These are phyloP conservation scores for Gasterosteus nipponicus DNA, from an alignment of 2,113 vertebrate species.

Conservation along the genomic window DNA sequence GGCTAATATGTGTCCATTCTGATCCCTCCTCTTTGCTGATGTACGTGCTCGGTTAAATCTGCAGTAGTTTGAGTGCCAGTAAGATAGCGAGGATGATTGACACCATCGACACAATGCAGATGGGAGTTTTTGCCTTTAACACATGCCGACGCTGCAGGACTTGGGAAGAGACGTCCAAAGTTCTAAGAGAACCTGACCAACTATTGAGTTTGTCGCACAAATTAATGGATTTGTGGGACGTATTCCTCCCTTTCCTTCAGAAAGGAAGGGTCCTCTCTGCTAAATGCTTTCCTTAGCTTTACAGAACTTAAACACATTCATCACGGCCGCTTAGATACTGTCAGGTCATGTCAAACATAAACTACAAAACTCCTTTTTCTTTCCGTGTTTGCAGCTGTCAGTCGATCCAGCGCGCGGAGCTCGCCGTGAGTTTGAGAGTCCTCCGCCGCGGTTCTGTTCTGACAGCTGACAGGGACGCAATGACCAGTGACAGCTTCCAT, in stretches of 20 bases:
- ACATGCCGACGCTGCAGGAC: no score
- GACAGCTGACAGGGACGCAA: conserved; percentile 32
- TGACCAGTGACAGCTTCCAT: conserved; percentile 36
- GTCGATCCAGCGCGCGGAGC: conserved; percentile 5
- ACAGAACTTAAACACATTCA: neutral
- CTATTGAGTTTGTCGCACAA: neutral
- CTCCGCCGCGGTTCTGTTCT: conserved; percentile 15
- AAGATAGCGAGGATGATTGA: neutral
- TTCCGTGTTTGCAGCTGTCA: conserved; percentile 18
- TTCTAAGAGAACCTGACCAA: neutral
- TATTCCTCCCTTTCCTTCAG: neutral
- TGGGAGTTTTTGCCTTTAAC: no score
- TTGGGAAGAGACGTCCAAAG: no score
- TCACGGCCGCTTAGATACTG: neutral
- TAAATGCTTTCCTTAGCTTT: neutral
- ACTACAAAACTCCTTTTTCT: neutral
- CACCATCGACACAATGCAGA: neutral
- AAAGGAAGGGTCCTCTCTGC: neutral
- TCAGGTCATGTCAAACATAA: neutral
- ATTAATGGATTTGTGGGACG: neutral
- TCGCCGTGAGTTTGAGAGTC: conserved; percentile 22
- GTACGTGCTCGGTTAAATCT: no score
- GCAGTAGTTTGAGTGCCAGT: neutral
- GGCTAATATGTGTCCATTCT: no score
- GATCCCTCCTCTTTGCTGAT: no score